A percentile compares a stretch with the other conserved stretches of the same genome.
These are phyloP conservation scores for Sinosuthora webbiana DNA, from an alignment of 2,113 vertebrate species.

Conservation along the genomic window DNA sequence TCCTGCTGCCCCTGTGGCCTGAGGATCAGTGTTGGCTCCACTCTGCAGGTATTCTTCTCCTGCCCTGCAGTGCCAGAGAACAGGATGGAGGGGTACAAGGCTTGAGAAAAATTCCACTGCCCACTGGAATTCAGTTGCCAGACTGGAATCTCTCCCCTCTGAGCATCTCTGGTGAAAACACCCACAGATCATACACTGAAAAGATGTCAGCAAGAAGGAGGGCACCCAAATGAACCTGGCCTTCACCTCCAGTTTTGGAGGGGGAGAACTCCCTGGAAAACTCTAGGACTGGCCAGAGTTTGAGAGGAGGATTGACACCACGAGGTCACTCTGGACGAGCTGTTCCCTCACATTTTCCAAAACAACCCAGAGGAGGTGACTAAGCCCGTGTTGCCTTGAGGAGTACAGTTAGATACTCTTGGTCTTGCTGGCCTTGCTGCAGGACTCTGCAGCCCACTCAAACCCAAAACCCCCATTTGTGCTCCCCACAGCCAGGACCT, in stretches of 20 bases:
- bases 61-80: not conserved
- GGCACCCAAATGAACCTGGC: not conserved
- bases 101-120: not conserved
- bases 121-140: not conserved
- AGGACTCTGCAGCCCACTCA: not conserved
- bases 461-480: not conserved
- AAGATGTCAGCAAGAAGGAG: not conserved
- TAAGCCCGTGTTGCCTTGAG: not conserved
- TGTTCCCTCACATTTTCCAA: not conserved
- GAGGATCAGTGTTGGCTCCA: rapidly evolving
- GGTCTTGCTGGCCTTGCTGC: not conserved
- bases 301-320: not conserved
- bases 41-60: not conserved
- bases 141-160: not conserved
- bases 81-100: not conserved
- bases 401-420: not conserved
- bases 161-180: rapidly evolving
- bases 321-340: not conserved
- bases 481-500: not conserved
- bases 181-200: too few species aligned
- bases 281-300: not conserved
- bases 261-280: not conserved
- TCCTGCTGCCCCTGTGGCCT: not conserved
- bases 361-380: not conserved
- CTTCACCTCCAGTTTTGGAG: not conserved